Evolutionary conservation across 1,140 invertebrate species (phyloP).

Genomic region (Kradibia gibbosae): DNA sequence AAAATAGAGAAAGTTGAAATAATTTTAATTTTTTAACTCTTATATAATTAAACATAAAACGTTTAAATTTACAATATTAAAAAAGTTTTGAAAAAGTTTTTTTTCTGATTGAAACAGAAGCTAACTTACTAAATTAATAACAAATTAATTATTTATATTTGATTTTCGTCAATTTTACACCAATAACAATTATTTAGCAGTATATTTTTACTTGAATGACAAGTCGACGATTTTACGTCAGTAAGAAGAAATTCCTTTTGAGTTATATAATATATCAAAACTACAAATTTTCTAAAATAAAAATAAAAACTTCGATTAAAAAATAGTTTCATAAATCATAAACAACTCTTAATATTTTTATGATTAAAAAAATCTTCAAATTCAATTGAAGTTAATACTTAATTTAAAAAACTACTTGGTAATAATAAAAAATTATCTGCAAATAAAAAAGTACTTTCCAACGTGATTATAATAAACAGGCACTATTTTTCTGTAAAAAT

Average conservation of each 20-base stretch:
- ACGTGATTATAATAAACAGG: no score
- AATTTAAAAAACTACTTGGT: conserved; percentile 14
- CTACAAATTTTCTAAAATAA: conserved; percentile 9
- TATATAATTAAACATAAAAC: no score
- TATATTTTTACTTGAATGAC: no score
- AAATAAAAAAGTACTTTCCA: conserved; percentile 4
- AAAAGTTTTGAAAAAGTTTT: no score
- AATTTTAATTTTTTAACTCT: neutral
- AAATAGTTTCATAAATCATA: conserved; percentile 15
- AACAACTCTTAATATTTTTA: neutral
- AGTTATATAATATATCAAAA: neutral
- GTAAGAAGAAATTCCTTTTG: neutral
- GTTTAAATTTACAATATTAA: no score
- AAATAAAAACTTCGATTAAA: conserved; percentile 12
- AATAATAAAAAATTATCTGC: conserved; percentile 20
- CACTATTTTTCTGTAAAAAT: no score
- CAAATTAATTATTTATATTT: no score
- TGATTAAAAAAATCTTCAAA: neutral
- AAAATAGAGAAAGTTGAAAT: neutral
- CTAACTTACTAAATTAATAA: no score
- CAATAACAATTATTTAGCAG: no score
- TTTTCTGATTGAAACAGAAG: no score
- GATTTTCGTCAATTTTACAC: no score
- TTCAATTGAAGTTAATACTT: neutral
- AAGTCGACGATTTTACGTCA: neutral